Base-by-base conservation (phyloP, 2,888 invertebrate genomes). In the Drosophila mimetica region DNA sequence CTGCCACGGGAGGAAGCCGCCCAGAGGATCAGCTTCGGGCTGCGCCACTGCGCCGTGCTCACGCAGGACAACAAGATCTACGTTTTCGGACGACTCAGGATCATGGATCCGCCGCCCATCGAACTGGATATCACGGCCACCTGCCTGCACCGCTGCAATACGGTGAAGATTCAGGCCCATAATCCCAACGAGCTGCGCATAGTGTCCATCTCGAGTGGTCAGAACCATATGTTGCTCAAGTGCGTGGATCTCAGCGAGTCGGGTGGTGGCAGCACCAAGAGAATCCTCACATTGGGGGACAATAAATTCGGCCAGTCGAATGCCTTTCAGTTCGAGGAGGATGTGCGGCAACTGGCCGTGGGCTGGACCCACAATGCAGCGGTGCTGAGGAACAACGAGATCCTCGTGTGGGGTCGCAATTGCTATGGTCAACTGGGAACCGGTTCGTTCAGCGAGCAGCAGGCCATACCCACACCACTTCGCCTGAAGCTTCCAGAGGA, bases 291-390 rank as follows among this genome's bases (percentile, higher is more conserved):
- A 93, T 13, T 96, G 94, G 98, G 98, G 25, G 96, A 96, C 84
- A 97, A 97, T 87, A 96, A 95, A 91, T 95, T 95, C 90, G 96
- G 97, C 0, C 97, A 97, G 82, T 93, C 93, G 74, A 93, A 94
- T 88, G 90, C 84, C 39, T 89, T 91, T 90, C 92, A 90, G 20
- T 92, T 93, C 47, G 93, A 93, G 73, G 93, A 93, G 66, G 91
- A 92, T 66, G 93, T 95, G 13, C 93, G 92, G 58, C 93, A 93
- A 65, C 91, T 96, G 30, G 91, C 86, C 4, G 79, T 88, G 79
- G 97, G 97, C 4, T 97, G 97, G 97, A 96, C 96, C 1, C 96
- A 97, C 90, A 94, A 94, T 77, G 93, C 95, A 4, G 92, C 94
- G 11, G 92, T 94, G 91, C 93, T 94, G 13, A 93, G 93, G 71